A percentile compares a stretch with the other conserved stretches of the same genome.
These are phyloP conservation scores for Mus spretus DNA, from an alignment of 2,797 vertebrate genomes.

Conservation along the genomic window DNA sequence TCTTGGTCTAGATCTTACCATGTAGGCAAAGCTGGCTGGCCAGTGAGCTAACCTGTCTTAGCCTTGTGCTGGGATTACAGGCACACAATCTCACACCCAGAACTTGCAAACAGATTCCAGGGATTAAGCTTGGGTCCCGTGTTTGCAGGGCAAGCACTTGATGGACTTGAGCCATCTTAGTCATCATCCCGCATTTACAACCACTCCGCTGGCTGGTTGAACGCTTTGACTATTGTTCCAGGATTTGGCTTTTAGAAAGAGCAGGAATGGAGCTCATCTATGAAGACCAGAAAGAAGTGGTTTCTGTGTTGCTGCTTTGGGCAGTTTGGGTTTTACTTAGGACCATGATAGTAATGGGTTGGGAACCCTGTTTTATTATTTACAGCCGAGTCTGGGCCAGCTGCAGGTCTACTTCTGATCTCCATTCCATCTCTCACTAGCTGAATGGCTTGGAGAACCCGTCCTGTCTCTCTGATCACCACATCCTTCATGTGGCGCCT, in stretches of 20 bases:
- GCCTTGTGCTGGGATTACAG: not conserved
- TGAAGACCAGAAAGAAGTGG: slow-evolving; percentile 46
- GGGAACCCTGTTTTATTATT: slow-evolving; percentile 66
- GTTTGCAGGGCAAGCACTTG: not conserved
- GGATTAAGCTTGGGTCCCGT: no score
- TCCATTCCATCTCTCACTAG: slow-evolving; percentile 21
- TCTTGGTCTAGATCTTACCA: not conserved
- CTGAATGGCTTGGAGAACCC: slow-evolving; percentile 41
- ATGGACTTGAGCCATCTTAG: not conserved
- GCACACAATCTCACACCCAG: not conserved
- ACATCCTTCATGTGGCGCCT: slow-evolving; percentile 22
- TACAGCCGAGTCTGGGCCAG: slow-evolving; percentile 21
- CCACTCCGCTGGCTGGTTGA: not conserved
- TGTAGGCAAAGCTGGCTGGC: not conserved
- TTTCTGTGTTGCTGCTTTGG: not conserved
- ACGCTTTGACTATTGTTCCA: not conserved
- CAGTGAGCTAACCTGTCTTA: not conserved
- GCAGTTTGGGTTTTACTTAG: slow-evolving; percentile 60
- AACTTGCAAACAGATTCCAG: not conserved
- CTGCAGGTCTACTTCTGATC: slow-evolving; percentile 46
- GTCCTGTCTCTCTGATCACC: slow-evolving; percentile 61
- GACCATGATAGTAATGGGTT: not conserved
- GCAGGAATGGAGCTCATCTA: not conserved
- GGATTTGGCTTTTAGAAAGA: not conserved
- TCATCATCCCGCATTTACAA: not conserved